Percentiles rank a stretch among this genome's conserved stretches.
Conservation (phyloP, 2,113 vertebrate genomes). For the Tupaia chinensis region DNA sequence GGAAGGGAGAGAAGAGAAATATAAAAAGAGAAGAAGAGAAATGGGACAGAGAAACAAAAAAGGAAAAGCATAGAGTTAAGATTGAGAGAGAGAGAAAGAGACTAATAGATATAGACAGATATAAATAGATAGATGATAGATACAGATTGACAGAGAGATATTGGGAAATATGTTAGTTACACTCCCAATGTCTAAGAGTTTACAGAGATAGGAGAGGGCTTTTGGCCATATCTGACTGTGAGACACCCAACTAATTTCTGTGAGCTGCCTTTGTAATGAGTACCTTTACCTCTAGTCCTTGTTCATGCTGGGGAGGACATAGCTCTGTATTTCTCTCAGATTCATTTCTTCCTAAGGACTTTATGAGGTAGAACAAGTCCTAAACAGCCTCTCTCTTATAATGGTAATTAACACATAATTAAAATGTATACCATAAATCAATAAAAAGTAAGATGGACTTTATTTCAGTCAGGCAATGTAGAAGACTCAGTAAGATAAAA, state of each 20-base stretch:
- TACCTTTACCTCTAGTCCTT: too few species aligned
- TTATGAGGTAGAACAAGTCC: not conserved
- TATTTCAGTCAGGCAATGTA: not conserved
- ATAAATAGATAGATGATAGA: too few species aligned
- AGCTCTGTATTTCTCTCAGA: not conserved
- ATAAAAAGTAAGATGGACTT: not conserved
- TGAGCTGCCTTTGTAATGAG: not conserved
- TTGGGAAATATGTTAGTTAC: not conserved
- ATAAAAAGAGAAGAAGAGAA: too few species aligned
- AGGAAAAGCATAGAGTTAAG: too few species aligned
- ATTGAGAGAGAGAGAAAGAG: not conserved
- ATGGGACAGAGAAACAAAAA: too few species aligned
- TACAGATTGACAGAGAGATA: not conserved
- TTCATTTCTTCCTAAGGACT: not conserved
- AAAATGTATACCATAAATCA: not conserved
- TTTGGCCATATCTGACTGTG: not conserved
- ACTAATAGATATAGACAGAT: too few species aligned
- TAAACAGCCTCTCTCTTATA: not conserved
- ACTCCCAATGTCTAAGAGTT: not conserved
- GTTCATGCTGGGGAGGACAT: not conserved
- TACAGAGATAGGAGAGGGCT: not conserved
- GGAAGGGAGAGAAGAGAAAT: not conserved
- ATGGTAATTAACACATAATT: constrained; percentile 22
- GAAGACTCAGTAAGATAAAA: not conserved
- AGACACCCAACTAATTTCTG: not conserved